Evolutionary conservation across 2,888 invertebrate genomes (phyloP), one percentile per base, ranked within the genome.

Genomic region (Athrips mouffetella): DNA sequence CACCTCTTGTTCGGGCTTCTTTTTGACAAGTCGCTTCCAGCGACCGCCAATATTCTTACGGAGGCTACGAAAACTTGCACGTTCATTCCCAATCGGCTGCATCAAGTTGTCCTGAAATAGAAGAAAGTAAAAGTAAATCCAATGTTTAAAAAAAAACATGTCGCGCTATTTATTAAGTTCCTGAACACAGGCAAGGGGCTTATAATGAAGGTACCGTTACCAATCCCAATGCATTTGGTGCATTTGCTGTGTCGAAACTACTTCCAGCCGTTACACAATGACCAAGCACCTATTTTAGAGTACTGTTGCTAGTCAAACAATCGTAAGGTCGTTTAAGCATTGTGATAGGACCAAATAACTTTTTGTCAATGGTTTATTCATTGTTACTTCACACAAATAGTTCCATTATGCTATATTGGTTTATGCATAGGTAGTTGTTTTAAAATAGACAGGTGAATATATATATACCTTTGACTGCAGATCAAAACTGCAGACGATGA

Each of bases 1-100:
- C 59, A 92, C 91, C 76, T 94, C 94, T 80, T 93, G 92, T 73
- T 92, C 92, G 58, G 94, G 92, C 89, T 95, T 95, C 91, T 93
- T 93, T 80, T 94, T 94, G 62, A 95, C 94, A 67, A 95, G 90
- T 72, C 95, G 92, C 81, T 94, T 93, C 92, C 95, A 95, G 74
- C 94, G 93, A 69, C 95, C 95, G 69, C 95, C 94, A 68, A 95
- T 92, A 79, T 95, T 95, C 80, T 95, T 95, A 65, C 94, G 92
- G 83, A 95, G 93, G 76, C 94, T 94, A 80, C 94, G 93, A 79
- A 95, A 94, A 70, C 94, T 93, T 66, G 92, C 91, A 76, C 93
- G 90, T 76, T 93, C 93, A 69, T 91, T 92, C 64, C 91, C 91
- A 60, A 89, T 89, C 54, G 90, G 89, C 89, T 94, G 93, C 90